Base-by-base conservation (phyloP, 2,113 vertebrate genomes). In the Neoarius graeffei region DNA sequence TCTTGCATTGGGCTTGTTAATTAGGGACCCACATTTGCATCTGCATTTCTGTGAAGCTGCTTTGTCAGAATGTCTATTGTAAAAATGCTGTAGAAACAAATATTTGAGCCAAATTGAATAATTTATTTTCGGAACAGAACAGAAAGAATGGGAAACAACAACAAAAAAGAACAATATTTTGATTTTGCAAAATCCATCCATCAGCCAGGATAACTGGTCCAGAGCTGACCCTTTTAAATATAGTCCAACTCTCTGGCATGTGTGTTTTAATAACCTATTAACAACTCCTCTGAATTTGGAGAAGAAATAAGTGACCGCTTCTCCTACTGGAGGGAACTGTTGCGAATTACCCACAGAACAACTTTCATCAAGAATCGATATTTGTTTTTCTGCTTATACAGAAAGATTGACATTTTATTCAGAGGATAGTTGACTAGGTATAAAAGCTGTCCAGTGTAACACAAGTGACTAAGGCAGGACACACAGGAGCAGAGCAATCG, bases 401-500 rank as follows among this genome's bases (percentile, higher is more conserved):
- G 48, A 69, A 59, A n/a, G 25, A 27, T 11, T 1, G 56, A 60
- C 20, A 2, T 7, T 62, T 82, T 42, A 82, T 42, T 82, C 35
- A 25, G 80, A 42, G 19, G 80, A 10, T 62, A 62, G 30, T 4
- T 13, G 80, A 20, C 59, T 13, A 25, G 5, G 35, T 60, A 60
- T 35, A 5, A 60, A 60, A 35, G 79, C 17, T 81, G 13, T 7
- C 7, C 79, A 69, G 14, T 27, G 52, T 56, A 83, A 59, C 66
- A 76, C 25, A 50, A n/a, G 69, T 19, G 81, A 59, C 42, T n/a
- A 74, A 3, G 5, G 56, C n/a, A 60, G 56, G 59, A 35, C 35
- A 77, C 86, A 79, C 69, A 56, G 81, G 69, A 84, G 81, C 81
- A 15, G 27, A 66, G 57, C 57, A 87, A 83, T 83, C 69, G 74